Percentiles rank a stretch among this genome's conserved stretches.
phyloP scores from a whole-genome alignment of 2,888 invertebrate species.

The Carpatolechia fugitivella region DNA sequence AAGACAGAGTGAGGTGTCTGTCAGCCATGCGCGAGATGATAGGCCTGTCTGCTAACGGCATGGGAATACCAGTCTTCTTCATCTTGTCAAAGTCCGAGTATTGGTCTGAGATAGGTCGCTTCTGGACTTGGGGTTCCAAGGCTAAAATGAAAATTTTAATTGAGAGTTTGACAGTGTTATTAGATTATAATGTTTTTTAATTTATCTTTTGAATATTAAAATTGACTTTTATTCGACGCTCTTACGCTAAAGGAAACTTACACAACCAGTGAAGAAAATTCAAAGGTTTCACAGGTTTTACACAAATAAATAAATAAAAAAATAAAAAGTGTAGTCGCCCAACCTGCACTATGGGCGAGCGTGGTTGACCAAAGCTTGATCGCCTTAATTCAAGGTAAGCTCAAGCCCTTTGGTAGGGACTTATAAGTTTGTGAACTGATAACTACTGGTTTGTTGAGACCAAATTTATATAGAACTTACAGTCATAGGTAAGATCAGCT shows the following conservation, averaged over 20 bases:
- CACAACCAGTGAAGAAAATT: no score
- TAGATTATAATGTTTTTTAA: no score
- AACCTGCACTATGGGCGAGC: no score
- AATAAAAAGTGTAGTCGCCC: no score
- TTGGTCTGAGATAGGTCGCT: constrained; percentile 86
- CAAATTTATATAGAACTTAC: constrained; percentile 66
- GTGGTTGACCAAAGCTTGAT: no score
- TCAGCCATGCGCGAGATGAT: constrained; percentile 96
- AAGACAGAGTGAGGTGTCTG: constrained; percentile 91
- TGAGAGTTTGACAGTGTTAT: not conserved
- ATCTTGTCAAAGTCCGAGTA: constrained; percentile 91
- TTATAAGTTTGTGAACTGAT: not conserved
- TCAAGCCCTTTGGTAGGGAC: no score
- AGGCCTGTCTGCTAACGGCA: constrained; percentile 93
- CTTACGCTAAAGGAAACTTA: no score
- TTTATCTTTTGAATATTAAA: no score
- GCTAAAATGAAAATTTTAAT: constrained; percentile 58
- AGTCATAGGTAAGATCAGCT: constrained; percentile 89
- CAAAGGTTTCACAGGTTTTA: not conserved
- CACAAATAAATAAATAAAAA: no score
- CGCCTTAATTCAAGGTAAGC: no score
- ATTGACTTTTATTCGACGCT: no score
- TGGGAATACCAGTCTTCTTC: constrained; percentile 89
- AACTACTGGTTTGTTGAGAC: no score
- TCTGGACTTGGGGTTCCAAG: constrained; percentile 81